Evolutionary conservation across 2,888 invertebrate species (phyloP).

Genomic region (Achlya flavicornis): DNA sequence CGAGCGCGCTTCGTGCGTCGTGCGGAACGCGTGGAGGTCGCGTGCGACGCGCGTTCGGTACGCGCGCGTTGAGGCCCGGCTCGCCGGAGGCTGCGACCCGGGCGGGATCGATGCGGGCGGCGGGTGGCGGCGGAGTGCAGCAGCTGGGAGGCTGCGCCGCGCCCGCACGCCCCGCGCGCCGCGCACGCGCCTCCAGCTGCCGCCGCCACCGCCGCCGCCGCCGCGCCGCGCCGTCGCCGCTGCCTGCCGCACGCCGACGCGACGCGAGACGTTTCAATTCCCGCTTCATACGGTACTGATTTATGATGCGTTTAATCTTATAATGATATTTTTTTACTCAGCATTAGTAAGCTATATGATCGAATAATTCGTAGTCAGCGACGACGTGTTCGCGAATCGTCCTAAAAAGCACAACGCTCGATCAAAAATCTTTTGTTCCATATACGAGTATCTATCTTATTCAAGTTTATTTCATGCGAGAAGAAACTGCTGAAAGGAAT

Average conservation of each 20-base stretch:
- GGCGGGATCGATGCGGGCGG: slow-evolving; percentile 81
- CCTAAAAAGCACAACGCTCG: neutral
- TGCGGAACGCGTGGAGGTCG: slow-evolving; percentile 58
- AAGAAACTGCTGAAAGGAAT: neutral
- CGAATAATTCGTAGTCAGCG: too few species aligned
- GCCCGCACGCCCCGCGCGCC: slow-evolving; percentile 48
- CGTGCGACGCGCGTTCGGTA: slow-evolving; percentile 59
- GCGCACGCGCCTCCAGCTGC: slow-evolving; percentile 37
- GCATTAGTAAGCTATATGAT: neutral
- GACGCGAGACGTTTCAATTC: slow-evolving; percentile 72
- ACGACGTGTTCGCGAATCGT: neutral
- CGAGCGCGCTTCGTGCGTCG: slow-evolving; percentile 52
- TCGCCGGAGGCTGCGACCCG: slow-evolving; percentile 67
- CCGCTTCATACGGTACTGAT: slow-evolving; percentile 69
- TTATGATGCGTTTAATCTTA: slow-evolving; percentile 60
- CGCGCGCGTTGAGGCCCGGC: slow-evolving; percentile 65
- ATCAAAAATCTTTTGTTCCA: neutral
- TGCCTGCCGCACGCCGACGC: slow-evolving; percentile 44
- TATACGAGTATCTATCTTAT: neutral
- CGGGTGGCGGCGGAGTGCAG: slow-evolving; percentile 82
- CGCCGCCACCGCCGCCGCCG: slow-evolving; percentile 33
- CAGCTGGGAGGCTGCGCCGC: slow-evolving; percentile 75
- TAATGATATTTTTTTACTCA: slow-evolving; percentile 24
- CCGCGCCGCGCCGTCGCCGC: slow-evolving; percentile 42
- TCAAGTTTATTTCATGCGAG: neutral